Base-by-base conservation (phyloP, 2,888 invertebrate genomes). In the Halocaridina rubra region DNA sequence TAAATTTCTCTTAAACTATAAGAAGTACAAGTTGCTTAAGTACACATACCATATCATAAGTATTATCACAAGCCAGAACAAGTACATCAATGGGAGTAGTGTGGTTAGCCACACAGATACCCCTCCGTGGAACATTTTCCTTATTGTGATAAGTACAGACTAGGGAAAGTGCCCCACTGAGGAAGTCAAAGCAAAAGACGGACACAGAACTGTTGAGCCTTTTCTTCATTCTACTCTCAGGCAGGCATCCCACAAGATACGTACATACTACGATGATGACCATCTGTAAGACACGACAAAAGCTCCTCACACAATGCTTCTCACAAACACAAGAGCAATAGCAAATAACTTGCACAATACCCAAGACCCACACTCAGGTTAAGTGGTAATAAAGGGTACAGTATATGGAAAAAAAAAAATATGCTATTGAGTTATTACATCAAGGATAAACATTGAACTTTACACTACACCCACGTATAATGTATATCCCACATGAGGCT, bases 31-130 rank as follows among this genome's bases (percentile, higher is more conserved):
- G n/a, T n/a, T n/a, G n/a, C n/a, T n/a, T n/a, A n/a, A n/a, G n/a
- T n/a, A n/a, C 30, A 89, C 90, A 89, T 93, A 98, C 98, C 97
- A 99, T 92, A 69, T 98, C 98, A 92, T 99, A 99, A 90, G 96
- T 96, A 90, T 97, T 97, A 92, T 99, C 99, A 91, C 97, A 97
- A 94, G 98, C 97, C 80, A 99, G 93, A 89, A 99, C 95, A 89
- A 99, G 94, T 81, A 97, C 98, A 92, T 99, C 99, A 89, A 99
- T 98, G 2, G 99, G 99, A 88, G 98, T 98, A 4, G 99, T 99
- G 92, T 99, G 99, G 92, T 99, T 99, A 72, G 99, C 99, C 32
- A 99, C 99, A 92, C 98, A 99, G 90, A 99, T 99, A 86, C 95
- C 94, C 53, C 92, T 92, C 89, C 94, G 94, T 39, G 98, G 98